Evolutionary conservation across 2,113 vertebrate species (phyloP).

Genomic region (Phrynosoma blainvillii): DNA sequence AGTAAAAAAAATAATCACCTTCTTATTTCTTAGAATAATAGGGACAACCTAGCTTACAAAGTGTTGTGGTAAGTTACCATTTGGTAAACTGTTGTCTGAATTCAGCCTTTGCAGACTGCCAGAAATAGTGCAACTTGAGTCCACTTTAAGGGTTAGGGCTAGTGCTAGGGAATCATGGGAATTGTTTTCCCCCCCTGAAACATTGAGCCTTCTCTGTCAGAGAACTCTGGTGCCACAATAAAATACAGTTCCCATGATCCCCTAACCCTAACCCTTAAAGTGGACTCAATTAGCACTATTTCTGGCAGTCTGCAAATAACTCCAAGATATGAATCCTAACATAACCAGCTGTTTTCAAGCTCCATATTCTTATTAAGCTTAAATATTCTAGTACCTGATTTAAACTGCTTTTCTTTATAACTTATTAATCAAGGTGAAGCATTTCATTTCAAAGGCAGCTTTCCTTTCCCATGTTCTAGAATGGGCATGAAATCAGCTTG

Average conservation of each 20-base stretch:
- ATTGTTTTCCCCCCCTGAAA: too few species aligned
- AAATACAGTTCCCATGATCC: too few species aligned
- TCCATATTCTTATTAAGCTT: not conserved
- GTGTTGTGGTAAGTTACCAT: not conserved
- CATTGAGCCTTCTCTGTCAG: too few species aligned
- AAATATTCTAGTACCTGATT: constrained; percentile 13
- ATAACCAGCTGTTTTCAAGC: constrained; percentile 16
- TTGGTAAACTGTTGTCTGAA: not conserved
- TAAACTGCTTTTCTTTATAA: constrained; percentile 28
- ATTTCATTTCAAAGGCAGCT: not conserved
- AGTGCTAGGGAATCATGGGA: too few species aligned
- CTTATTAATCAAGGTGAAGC: not conserved
- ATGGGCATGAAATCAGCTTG: not conserved
- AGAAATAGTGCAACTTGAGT: too few species aligned
- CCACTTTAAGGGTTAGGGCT: too few species aligned
- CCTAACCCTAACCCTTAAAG: too few species aligned
- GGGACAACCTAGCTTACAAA: not conserved
- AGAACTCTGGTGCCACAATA: too few species aligned
- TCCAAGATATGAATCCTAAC: constrained; percentile 16
- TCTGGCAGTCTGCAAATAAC: not conserved
- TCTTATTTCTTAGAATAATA: not conserved
- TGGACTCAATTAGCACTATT: too few species aligned
- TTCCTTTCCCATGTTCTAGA: not conserved
- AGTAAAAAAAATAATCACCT: not conserved
- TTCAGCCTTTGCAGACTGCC: not conserved